These are phyloP conservation scores for Parelbella ahira DNA, from an alignment of 2,888 invertebrate genomes.

Conservation along the genomic window DNA sequence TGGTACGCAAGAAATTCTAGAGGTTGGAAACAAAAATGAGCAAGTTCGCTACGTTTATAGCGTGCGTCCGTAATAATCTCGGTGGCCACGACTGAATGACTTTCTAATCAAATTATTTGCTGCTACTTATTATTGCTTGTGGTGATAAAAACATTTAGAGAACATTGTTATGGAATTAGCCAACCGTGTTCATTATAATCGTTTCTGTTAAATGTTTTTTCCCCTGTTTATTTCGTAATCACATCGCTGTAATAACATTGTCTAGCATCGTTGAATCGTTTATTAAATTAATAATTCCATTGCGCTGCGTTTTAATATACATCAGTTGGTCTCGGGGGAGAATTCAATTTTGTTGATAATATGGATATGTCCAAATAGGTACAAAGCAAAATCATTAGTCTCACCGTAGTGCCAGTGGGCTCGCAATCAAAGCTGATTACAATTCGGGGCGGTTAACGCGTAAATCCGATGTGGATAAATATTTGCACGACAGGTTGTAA, in stretches of 20 bases:
- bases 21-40: slow-evolving; percentile 27
- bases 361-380: slow-evolving; percentile 24
- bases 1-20: slow-evolving; percentile 23
- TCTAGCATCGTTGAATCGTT: background rate
- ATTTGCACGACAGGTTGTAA: slow-evolving; percentile 76
- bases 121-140: slow-evolving; percentile 27
- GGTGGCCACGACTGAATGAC: slow-evolving; percentile 25
- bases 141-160: slow-evolving; percentile 29
- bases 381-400: slow-evolving; percentile 35
- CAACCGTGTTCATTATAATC: background rate
- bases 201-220: slow-evolving; percentile 4
- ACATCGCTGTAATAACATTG: background rate
- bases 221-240: slow-evolving; percentile 7
- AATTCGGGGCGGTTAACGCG: slow-evolving; percentile 69
- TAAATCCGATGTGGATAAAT: slow-evolving; percentile 76
- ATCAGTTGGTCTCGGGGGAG: slow-evolving; percentile 7
- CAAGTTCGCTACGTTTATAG: slow-evolving; percentile 28
- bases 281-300: slow-evolving; percentile 5
- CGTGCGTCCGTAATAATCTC: slow-evolving; percentile 24
- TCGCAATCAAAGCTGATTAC: slow-evolving; percentile 72
- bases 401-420: slow-evolving; percentile 30
- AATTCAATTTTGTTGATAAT: slow-evolving; percentile 20
- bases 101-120: slow-evolving; percentile 36
- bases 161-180: slow-evolving; percentile 17
- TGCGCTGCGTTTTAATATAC: slow-evolving; percentile 6